A percentile compares a stretch with the other conserved stretches of the same genome.
Conservation (phyloP, 1,140 invertebrate genomes). For the Platyscapa corneri region DNA sequence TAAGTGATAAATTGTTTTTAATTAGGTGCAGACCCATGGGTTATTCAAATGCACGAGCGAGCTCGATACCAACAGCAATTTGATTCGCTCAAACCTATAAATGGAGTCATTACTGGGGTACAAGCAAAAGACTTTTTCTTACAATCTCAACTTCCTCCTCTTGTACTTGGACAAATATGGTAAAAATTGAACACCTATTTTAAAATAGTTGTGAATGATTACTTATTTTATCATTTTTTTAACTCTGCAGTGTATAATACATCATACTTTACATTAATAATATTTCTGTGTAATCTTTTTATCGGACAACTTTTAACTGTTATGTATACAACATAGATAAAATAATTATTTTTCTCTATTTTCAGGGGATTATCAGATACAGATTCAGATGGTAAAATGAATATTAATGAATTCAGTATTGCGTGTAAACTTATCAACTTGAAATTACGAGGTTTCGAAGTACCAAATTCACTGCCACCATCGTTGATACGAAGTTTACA, state of each 20-base stretch:
- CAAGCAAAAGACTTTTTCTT: slow-evolving; percentile 96
- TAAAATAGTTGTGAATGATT: not conserved
- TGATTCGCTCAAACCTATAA: slow-evolving; percentile 87
- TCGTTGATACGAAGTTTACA: slow-evolving; percentile 81
- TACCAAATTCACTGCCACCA: slow-evolving; percentile 89
- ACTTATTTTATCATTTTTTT: not conserved
- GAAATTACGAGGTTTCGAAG: slow-evolving; percentile 92
- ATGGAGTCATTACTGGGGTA: slow-evolving; percentile 92
- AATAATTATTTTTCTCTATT: slow-evolving; percentile 53
- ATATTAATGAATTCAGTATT: slow-evolving; percentile 97
- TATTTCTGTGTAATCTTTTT: no score
- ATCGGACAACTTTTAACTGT: no score
- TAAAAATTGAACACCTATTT: slow-evolving; percentile 63
- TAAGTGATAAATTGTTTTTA: slow-evolving; percentile 34
- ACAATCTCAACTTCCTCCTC: slow-evolving; percentile 91
- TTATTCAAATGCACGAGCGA: slow-evolving; percentile 90
- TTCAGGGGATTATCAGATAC: slow-evolving; percentile 93
- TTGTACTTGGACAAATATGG: slow-evolving; percentile 95
- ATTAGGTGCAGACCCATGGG: slow-evolving; percentile 85
- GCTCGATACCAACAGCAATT: slow-evolving; percentile 95
- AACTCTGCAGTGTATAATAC: no score
- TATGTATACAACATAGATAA: not conserved
- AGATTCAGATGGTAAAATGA: slow-evolving; percentile 97
- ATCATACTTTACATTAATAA: no score
- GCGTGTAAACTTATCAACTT: slow-evolving; percentile 98